Base-by-base conservation (phyloP, 2,797 vertebrate species). In the Austrolebias charrua region DNA sequence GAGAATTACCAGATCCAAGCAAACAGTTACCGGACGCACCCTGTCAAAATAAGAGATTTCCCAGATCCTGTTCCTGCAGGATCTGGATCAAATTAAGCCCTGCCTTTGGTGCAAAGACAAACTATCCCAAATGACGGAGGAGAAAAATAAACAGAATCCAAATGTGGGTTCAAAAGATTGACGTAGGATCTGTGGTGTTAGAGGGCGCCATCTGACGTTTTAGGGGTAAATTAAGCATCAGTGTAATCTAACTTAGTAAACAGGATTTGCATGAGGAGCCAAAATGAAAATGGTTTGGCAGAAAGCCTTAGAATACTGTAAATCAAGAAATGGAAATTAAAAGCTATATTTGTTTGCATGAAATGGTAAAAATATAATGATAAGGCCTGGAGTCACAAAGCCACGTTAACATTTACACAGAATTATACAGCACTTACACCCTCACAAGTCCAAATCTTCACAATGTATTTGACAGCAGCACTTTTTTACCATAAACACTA, bases 401-500 rank as follows among this genome's bases (percentile, higher is more conserved):
- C 28, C 31, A 44, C 24, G 8, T 19, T 47, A 20, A 55, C 44
- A 20, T 48, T 69, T 50, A 7, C 24, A 24, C 15, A 7, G 20
- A 52, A 44, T 20, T 40, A 45, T 9, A 6, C 60, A 76, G 61
- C 81, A 71, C n/a, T 78, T 33, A 85, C 78, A 83, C 33, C 28
- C 13, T 66, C 55, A 68, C 54, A 60, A 24, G 33, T 33, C 38
- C 31, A 57, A 72, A 65, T 59, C 62, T 74, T 19, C 9, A 47
- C 62, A 63, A 50, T 60, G 51, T 58, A 54, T 88, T 85, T 86
- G 72, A 84, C 75, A 76, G 79, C 81, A 89, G 82, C 86, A 71
- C 78, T 18, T 50, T n/a, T 44, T 51, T 60, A 66, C 75, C 71
- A 74, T 72, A 70, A 75, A 71, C 72, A 81, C 55, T 61, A 73